A percentile compares a stretch with the other conserved stretches of the same genome.
phyloP scores from a whole-genome alignment of 2,888 invertebrate species.

The Parnassius apollo region DNA sequence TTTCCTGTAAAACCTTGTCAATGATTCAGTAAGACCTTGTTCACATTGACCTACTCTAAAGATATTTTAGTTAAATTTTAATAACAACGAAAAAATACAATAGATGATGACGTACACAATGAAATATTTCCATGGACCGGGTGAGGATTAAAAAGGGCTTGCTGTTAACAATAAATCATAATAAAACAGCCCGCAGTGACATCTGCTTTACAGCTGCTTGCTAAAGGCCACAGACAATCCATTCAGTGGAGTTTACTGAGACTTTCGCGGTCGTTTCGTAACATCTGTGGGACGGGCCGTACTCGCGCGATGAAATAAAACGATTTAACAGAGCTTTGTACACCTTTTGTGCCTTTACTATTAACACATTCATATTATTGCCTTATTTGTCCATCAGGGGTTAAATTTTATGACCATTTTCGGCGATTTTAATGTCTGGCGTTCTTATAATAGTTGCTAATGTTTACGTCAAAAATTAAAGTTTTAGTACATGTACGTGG shows the following conservation, averaged over 20 bases:
- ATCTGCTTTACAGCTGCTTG: slow-evolving; percentile 32
- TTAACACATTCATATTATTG: not conserved
- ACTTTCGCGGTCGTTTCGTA: slow-evolving; percentile 17
- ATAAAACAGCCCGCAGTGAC: slow-evolving; percentile 31
- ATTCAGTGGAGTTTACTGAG: slow-evolving; percentile 26
- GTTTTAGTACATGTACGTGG: too few relatives aligned
- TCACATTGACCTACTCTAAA: not conserved
- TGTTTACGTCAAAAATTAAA: too few relatives aligned
- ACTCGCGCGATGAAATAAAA: slow-evolving; percentile 17
- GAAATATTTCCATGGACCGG: slow-evolving; percentile 15
- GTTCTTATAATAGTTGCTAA: too few relatives aligned
- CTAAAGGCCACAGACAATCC: slow-evolving; percentile 26
- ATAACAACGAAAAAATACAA: slow-evolving; percentile 6
- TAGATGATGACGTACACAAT: slow-evolving; percentile 1
- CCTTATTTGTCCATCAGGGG: not conserved
- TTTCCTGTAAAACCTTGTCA: too few relatives aligned
- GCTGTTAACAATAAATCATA: slow-evolving; percentile 33
- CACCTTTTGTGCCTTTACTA: slow-evolving; percentile 2
- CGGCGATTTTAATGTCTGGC: too few relatives aligned
- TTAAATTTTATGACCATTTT: not conserved
- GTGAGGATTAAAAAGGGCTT: slow-evolving; percentile 20
- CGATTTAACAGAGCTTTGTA: slow-evolving; percentile 4
- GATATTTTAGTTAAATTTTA: not conserved
- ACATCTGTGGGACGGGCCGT: slow-evolving; percentile 21
- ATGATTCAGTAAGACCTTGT: too few relatives aligned